Percentiles rank a stretch among this genome's conserved stretches.
phyloP scores from a whole-genome alignment of 2,888 invertebrate species.

The Dryococelus australis region DNA sequence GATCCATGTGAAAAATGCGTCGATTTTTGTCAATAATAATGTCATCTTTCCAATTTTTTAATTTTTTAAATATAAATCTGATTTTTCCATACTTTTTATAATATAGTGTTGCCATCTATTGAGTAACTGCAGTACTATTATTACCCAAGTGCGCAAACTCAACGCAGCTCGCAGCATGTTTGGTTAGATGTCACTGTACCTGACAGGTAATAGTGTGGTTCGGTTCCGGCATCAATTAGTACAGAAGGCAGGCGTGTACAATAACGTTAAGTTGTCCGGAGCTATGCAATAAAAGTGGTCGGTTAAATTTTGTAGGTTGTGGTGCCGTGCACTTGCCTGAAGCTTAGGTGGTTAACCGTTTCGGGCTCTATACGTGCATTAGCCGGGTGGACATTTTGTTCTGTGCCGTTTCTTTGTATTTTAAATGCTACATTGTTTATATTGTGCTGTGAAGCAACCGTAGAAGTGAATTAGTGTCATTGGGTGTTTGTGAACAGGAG shows the following conservation, averaged over 20 bases:
- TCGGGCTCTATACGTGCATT: neutral
- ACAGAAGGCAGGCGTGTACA: neutral
- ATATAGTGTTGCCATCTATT: neutral
- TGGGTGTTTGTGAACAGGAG: neutral
- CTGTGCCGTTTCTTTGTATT: neutral
- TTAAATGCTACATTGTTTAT: neutral
- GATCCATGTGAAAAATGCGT: too few relatives aligned
- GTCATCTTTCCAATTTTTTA: too few relatives aligned
- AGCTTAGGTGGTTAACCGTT: neutral
- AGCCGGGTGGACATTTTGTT: slow-evolving; percentile 3
- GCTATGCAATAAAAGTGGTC: neutral
- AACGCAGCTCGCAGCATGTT: neutral
- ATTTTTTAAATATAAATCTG: too few relatives aligned
- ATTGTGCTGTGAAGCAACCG: neutral
- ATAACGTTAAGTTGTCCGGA: neutral
- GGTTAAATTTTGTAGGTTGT: neutral
- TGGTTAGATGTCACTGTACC: neutral
- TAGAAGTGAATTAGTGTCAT: neutral
- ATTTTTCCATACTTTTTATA: too few relatives aligned
- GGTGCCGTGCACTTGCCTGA: neutral
- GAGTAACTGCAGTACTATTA: neutral
- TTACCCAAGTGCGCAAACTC: neutral
- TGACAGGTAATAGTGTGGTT: neutral
- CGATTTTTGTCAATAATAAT: too few relatives aligned
- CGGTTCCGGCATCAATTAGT: neutral